Evolutionary conservation across 2,888 invertebrate species (phyloP).

Genomic region (Epinotia demarniana): DNA sequence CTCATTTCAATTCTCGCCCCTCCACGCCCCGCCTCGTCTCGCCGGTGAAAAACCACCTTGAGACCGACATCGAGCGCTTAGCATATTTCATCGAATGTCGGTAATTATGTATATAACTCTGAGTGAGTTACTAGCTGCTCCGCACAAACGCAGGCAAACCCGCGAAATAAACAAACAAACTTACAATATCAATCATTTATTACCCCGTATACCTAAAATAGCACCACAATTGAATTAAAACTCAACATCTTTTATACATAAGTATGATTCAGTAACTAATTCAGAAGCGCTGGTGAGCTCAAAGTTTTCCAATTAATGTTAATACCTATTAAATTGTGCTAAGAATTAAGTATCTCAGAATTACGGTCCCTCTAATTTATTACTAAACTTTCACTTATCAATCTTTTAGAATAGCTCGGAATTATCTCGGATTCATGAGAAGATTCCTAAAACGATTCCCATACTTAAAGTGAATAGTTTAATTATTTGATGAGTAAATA

Average conservation of each 20-base stretch:
- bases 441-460: conserved; percentile 26
- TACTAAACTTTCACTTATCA: conserved; percentile 82
- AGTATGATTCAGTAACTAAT: conserved; percentile 49
- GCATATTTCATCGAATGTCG: too few species aligned
- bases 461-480: conserved; percentile 55
- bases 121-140: too few species aligned
- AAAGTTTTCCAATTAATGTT: conserved; percentile 82
- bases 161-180: too few species aligned
- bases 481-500: conserved; percentile 66
- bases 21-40: too few species aligned
- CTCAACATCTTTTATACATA: conserved; percentile 43
- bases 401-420: conserved; percentile 68
- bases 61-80: too few species aligned
- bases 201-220: not conserved
- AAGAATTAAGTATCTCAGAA: conserved; percentile 82
- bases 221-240: conserved; percentile 39
- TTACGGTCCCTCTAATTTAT: conserved; percentile 79
- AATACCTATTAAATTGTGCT: conserved; percentile 81
- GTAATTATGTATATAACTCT: too few species aligned
- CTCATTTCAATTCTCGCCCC: too few species aligned
- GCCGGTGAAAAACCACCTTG: too few species aligned
- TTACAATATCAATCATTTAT: too few species aligned
- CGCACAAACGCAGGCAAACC: too few species aligned
- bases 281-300: conserved; percentile 55
- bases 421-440: conserved; percentile 34